Base-by-base conservation (phyloP, 2,113 vertebrate species). In the Alectura lathami region DNA sequence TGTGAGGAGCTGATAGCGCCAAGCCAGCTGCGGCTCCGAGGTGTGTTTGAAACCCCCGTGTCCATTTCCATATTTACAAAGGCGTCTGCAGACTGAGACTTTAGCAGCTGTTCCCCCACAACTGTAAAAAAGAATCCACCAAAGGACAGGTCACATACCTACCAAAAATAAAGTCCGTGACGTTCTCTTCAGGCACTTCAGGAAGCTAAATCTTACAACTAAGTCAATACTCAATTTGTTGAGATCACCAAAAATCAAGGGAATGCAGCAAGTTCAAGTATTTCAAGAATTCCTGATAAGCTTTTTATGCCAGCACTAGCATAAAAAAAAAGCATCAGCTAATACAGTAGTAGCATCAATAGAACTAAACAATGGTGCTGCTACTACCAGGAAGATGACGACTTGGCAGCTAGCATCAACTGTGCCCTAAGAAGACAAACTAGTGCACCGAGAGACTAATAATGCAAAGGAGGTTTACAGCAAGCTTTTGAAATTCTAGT, bases 41-140 rank as follows among this genome's bases (percentile, higher is more conserved):
- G 96, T 42, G 97, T 77, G 13, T 93, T 97, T 78, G 98, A 96
- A 38, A 98, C 91, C 6, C 96, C 98, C 4, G 97, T 96, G 82
- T 99, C 99, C 97, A 98, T 97, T 91, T 99, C 98, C 81, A 98
- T 98, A 96, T 98, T 99, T 96, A 99, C 83, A 94, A 99, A 98
- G 78, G 98, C 98, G 75, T 99, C 99, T 36, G 98, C 97, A 36
- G 99, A 99, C 67, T 98, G 99, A 13, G 99, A 99, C 95, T 99
- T 99, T 75, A 99, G 94, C 64, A 99, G 96, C 64, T 97, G 98
- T 8, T 99, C 98, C 85, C 99, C 99, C 81, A 99, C 53, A 8
- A 97, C 98, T 99, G 32, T 27, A 59, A 47, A 27, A 88, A 89
- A 66, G 43, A 38, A 51, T 42, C 50, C n/a, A 78, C 30, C 80